These are phyloP conservation scores for Calycopis cecrops DNA, from an alignment of 1,140 invertebrate genomes.

Conservation along the genomic window DNA sequence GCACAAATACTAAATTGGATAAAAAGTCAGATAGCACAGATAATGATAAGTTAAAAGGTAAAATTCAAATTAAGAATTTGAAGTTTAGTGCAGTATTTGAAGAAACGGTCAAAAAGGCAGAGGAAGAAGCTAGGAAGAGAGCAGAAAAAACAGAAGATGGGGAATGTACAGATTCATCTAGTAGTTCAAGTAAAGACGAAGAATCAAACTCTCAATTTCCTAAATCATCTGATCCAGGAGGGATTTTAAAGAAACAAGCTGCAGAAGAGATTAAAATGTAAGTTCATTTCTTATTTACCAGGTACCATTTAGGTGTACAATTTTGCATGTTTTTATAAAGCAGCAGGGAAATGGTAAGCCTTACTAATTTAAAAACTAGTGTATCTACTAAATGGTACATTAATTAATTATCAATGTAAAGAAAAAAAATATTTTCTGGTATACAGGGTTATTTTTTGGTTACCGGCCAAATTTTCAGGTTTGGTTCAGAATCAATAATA, in stretches of 20 bases:
- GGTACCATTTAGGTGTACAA: no score
- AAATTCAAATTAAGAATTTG: constrained; percentile 79
- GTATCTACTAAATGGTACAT: no score
- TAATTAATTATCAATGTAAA: no score
- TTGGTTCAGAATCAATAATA: no score
- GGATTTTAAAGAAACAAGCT: constrained; percentile 64
- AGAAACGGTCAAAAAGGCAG: constrained; percentile 79
- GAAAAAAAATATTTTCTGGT: no score
- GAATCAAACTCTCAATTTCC: constrained; percentile 68
- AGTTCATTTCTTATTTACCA: constrained; percentile 23
- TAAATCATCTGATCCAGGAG: constrained; percentile 59
- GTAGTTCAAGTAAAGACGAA: constrained; percentile 72
- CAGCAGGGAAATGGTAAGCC: no score
- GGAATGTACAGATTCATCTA: constrained; percentile 77
- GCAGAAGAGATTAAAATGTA: constrained; percentile 69
- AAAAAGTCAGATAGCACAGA: constrained; percentile 42
- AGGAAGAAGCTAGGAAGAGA: constrained; percentile 79
- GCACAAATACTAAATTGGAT: constrained; percentile 38
- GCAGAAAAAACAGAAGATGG: constrained; percentile 79
- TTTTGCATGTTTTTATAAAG: no score
- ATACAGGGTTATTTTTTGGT: no score
- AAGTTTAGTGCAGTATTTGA: constrained; percentile 81
- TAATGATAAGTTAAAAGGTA: constrained; percentile 64
- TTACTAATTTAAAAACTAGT: no score
- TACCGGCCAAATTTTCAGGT: no score